Evolutionary conservation across 2,888 invertebrate genomes (phyloP), one percentile per base, ranked within the genome.

Genomic region (Catocala nupta): DNA sequence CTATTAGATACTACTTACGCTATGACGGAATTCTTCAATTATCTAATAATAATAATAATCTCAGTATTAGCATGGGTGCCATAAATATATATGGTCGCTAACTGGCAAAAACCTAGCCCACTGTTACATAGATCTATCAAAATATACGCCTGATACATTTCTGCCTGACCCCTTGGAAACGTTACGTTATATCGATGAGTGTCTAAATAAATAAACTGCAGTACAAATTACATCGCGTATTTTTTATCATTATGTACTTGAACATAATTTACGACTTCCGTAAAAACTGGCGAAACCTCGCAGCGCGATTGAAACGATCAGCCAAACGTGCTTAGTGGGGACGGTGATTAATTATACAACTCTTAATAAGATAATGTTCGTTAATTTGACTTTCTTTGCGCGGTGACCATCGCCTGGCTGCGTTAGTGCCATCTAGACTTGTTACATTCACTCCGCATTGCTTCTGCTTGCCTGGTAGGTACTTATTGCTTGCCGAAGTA

Each of bases 361-460:
- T 58, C 58, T 63, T 65, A 59, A 75, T 70, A 65, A 62, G 62
- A 68, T 61, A 67, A 50, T 68, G 60, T 52, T 65, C 61, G 65
- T 65, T 56, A 67, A 34, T 68, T 78, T 77, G 63, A 66, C 77
- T 77, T 77, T 79, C 77, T 71, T 65, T 66, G 56, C 59, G 39
- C 33, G 43, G 25, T 25, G 25, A 25, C 58, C 62, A 50, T 51
- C 56, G 53, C 59, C 59, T 48, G 54, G 55, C 59, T 59, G 62
- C 39, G 55, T 61, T 63, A 65, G 56, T 55, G 43, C 33, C 44
- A 54, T 48, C 68, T 72, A 68, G 52, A 55, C 53, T 55, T 61
- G 13, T 47, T 12, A 59, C 62, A 59, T 67, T 59, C 63, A 59
- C 73, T 68, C 47, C 51, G 52, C 25, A 34, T 25, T 36, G 25